phyloP scores from a whole-genome alignment of 2,113 vertebrate species.

The Lophius piscatorius region DNA sequence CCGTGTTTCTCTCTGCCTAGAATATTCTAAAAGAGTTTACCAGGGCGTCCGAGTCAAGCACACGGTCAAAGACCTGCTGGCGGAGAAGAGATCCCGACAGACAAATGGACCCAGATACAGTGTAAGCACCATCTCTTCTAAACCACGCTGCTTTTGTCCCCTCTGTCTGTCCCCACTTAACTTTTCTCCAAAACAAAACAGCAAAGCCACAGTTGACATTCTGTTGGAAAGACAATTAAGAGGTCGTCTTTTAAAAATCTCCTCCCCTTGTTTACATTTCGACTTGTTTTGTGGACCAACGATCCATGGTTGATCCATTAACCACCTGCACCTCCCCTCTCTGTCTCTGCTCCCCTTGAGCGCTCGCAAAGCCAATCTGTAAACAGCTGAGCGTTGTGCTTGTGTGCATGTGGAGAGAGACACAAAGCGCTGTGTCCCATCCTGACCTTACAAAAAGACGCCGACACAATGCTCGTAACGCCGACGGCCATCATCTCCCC shows the following conservation, averaged over 20 bases:
- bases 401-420: constrained; percentile 55
- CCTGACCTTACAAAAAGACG: constrained; percentile 67
- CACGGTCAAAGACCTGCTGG: constrained; percentile 96
- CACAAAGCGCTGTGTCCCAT: constrained; percentile 45
- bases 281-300: constrained; percentile 67
- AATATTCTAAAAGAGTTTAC: constrained; percentile 91
- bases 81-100: constrained; percentile 90
- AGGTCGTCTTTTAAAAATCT: constrained; percentile 49
- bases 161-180: constrained; percentile 44
- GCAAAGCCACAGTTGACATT: constrained; percentile 66
- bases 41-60: constrained; percentile 96
- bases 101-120: constrained; percentile 81
- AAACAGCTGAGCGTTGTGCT: constrained; percentile 70
- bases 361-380: constrained; percentile 67
- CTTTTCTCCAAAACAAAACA: constrained; percentile 62
- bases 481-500: constrained; percentile 40
- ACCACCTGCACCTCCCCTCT: constrained; percentile 39
- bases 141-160: constrained; percentile 39
- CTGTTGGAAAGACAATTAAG: constrained; percentile 52
- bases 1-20: constrained; percentile 57
- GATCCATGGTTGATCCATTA: constrained; percentile 51
- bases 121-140: constrained; percentile 80
- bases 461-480: constrained; percentile 66
- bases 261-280: constrained; percentile 70
- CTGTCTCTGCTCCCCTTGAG: constrained; percentile 55